Conservation (phyloP, 2,888 invertebrate genomes). For the Polyommatus iphigenia region DNA sequence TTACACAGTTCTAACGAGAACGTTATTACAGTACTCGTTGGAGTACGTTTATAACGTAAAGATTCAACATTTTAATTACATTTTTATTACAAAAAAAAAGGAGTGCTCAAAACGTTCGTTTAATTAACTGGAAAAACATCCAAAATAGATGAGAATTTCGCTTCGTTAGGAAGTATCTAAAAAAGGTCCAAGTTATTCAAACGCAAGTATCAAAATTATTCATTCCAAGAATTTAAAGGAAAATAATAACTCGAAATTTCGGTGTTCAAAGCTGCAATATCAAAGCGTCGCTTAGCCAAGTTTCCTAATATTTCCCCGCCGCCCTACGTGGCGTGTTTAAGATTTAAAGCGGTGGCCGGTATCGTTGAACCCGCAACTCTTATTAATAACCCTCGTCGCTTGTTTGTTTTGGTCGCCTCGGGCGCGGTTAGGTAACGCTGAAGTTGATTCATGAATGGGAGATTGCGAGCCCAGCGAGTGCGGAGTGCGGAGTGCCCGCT, state of each 20-base stretch:
- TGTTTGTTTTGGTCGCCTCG: constrained; percentile 72
- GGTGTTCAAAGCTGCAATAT: background rate
- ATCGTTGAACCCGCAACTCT: constrained; percentile 76
- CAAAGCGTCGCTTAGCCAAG: background rate
- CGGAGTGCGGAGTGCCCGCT: constrained; percentile 46
- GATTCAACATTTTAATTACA: background rate
- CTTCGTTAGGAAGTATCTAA: background rate
- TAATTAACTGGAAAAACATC: background rate
- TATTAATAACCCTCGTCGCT: constrained; percentile 75
- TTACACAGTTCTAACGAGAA: constrained; percentile 20
- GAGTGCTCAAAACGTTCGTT: background rate
- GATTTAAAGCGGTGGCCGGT: constrained; percentile 63
- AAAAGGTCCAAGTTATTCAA: background rate
- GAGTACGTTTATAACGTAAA: background rate
- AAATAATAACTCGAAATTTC: background rate
- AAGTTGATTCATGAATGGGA: constrained; percentile 79
- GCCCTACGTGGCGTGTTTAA: constrained; percentile 54
- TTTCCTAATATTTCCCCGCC: constrained; percentile 48
- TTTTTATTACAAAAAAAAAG: background rate
- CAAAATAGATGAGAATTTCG: background rate
- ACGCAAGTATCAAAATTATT: background rate
- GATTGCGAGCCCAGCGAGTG: constrained; percentile 58
- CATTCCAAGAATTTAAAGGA: background rate
- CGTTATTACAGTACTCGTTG: background rate
- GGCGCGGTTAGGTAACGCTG: constrained; percentile 73